Percentiles rank a stretch among this genome's conserved stretches.
These are phyloP conservation scores for Dryocosmus kuriphilus DNA, from an alignment of 2,888 invertebrate genomes.

Conservation along the genomic window DNA sequence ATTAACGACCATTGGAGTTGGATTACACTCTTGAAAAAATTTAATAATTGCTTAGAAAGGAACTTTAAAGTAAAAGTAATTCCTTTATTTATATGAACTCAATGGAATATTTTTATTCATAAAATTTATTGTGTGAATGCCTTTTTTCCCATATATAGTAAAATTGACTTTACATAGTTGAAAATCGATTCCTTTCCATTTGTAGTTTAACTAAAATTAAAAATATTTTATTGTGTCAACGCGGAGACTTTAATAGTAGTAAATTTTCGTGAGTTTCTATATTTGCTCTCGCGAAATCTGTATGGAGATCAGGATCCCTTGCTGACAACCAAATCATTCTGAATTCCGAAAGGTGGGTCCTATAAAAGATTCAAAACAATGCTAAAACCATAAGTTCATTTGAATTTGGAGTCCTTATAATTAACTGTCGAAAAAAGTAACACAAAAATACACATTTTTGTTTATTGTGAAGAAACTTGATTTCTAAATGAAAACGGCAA, in stretches of 20 bases:
- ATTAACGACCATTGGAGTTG: conserved; percentile 1
- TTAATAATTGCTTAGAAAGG: too few relatives aligned
- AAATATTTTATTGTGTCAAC: not conserved
- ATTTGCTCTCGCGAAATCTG: conserved; percentile 14
- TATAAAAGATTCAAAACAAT: conserved; percentile 31
- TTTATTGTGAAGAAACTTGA: not conserved
- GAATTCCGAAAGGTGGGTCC: conserved; percentile 19
- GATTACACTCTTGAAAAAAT: not conserved
- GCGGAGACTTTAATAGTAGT: not conserved
- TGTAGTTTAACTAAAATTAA: not conserved
- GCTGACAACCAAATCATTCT: conserved; percentile 30
- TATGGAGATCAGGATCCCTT: conserved; percentile 32
- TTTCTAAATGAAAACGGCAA: not conserved
- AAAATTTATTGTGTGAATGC: too few relatives aligned
- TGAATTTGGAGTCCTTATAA: not conserved
- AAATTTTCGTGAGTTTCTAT: not conserved
- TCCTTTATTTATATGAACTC: too few relatives aligned
- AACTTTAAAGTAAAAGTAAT: too few relatives aligned
- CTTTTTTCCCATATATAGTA: too few relatives aligned
- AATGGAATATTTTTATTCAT: too few relatives aligned
- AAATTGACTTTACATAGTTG: too few relatives aligned
- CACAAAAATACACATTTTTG: not conserved
- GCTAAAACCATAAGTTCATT: not conserved
- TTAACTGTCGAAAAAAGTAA: not conserved
- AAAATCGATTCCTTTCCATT: too few relatives aligned